Percentiles rank a stretch among this genome's conserved stretches.
Conservation (phyloP, 1,140 invertebrate genomes). For the Drosophila burlai region DNA sequence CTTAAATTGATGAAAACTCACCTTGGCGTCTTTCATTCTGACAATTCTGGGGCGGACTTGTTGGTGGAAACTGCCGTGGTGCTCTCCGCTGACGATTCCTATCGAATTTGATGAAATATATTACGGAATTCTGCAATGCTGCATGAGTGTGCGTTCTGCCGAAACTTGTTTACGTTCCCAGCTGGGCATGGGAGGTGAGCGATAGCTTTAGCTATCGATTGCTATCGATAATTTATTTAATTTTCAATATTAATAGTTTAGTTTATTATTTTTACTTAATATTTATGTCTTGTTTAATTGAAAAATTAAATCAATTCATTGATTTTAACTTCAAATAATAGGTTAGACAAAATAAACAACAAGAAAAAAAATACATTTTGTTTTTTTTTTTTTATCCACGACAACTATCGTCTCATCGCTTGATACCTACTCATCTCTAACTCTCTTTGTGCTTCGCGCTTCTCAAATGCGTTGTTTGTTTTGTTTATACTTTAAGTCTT, state of each 20-base stretch:
- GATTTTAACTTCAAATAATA: background rate
- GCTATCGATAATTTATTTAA: no score
- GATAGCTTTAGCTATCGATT: background rate
- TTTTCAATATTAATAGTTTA: background rate
- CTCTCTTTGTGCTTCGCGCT: background rate
- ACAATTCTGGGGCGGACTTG: background rate
- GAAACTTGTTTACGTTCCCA: slow-evolving; percentile 39
- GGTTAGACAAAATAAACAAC: background rate
- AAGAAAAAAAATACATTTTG: no score
- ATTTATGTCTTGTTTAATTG: background rate
- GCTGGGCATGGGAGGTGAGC: background rate
- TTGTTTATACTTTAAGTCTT: no score
- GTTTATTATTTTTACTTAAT: background rate
- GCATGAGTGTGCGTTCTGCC: slow-evolving; percentile 52
- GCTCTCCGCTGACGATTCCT: background rate
- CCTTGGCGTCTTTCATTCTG: slow-evolving; percentile 55
- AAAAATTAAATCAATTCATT: background rate
- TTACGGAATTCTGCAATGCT: slow-evolving; percentile 41
- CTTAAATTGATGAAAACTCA: slow-evolving; percentile 13
- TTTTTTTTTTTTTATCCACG: no score
- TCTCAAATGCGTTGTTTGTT: background rate
- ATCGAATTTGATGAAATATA: slow-evolving; percentile 23
- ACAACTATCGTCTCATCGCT: background rate
- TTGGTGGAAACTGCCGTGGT: background rate
- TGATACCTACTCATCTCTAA: background rate